Evolutionary conservation across 2,797 vertebrate species (phyloP), one percentile per base, ranked within the genome.

Genomic region (Manis javanica): DNA sequence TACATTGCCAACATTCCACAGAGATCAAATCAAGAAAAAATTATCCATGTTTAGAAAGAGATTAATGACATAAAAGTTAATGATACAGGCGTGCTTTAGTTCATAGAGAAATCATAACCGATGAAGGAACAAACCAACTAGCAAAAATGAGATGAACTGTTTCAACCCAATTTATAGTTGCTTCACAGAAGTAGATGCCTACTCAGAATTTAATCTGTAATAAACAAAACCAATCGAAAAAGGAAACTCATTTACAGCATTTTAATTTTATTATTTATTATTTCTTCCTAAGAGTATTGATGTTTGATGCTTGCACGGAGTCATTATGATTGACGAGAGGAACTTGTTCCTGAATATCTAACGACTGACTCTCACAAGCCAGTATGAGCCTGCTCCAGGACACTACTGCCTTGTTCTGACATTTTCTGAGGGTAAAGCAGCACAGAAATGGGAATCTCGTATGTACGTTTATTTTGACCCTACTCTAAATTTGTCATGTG

Each of bases 1-100:
- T 74, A n/a, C 26, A 37, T 12, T 96, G 24, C 46, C 42, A 96
- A 91, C 64, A 79, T 63, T 81, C 39, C 15, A 87, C 39, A 94
- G 42, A 91, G 16, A 93, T n/a, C 31, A 94, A 71, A 66, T 21
- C 46, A 49, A 75, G 71, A 82, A 59, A 55, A 84, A n/a, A 81
- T 14, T 37, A 5, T 3, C 15, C 9, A 75, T 74, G 84, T 92
- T 91, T 74, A 81, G 59, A 95, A 82, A 84, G 11, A 75, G 37
- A 75, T 69, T 53, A 71, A 59, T 81, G 59, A 42, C 21, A 49
- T 69, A 74, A 84, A 72, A 46, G 19, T 86, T 82, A 86, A 86
- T 57, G 18, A 1, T 53, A 83, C 1, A 71, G 14, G 5, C 29
- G 72, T 68, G 16, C 63, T 87, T 94, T 51, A 71, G 61, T 46